phyloP scores from a whole-genome alignment of 2,113 vertebrate species.

The Chauna torquata region DNA sequence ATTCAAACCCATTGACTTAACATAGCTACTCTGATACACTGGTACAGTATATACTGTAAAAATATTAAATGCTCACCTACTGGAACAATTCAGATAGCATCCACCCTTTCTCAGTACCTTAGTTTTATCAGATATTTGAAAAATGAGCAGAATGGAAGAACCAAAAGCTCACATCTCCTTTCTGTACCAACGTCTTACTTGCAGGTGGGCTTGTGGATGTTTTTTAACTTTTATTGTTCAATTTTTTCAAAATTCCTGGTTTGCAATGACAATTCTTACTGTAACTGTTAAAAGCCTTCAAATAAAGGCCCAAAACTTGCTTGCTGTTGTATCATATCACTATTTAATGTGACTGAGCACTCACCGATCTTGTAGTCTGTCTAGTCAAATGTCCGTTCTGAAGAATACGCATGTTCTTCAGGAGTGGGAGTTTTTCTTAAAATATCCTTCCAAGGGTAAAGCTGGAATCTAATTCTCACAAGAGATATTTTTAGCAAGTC shows the following conservation, averaged over 20 bases:
- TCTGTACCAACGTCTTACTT: slow-evolving; percentile 42
- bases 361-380: fast-evolving
- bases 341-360: background rate
- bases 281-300: slow-evolving; percentile 64
- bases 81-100: background rate
- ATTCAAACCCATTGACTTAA: background rate
- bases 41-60: slow-evolving; percentile 45
- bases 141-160: background rate
- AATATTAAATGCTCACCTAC: background rate
- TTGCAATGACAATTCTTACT: slow-evolving; percentile 72
- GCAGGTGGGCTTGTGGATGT: slow-evolving; percentile 51
- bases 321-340: background rate
- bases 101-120: background rate
- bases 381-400: background rate
- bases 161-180: background rate
- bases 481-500: background rate
- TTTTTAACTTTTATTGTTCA: slow-evolving; percentile 52
- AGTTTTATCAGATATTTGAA: background rate
- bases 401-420: background rate
- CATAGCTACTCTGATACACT: slow-evolving; percentile 16
- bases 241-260: slow-evolving; percentile 38
- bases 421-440: background rate
- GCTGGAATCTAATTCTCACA: background rate
- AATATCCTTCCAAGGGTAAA: background rate
- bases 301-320: slow-evolving; percentile 57